phyloP scores from a whole-genome alignment of 1,140 invertebrate species.

The Lepidotrigona ventralis region DNA sequence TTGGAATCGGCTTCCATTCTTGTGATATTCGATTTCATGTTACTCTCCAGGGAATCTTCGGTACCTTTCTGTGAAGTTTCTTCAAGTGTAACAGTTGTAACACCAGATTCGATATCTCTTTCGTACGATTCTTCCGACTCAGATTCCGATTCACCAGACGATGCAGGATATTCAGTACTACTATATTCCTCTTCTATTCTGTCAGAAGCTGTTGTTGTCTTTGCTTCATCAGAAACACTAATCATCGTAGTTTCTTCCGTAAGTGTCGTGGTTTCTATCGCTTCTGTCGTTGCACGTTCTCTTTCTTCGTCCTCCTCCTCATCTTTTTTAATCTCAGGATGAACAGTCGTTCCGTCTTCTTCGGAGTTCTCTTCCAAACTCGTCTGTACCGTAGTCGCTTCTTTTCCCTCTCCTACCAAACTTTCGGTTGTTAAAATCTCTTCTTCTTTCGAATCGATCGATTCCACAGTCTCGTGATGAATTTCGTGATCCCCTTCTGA shows the following conservation, averaged over 20 bases:
- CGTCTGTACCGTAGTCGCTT: conserved; percentile 1
- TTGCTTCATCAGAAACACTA: background rate
- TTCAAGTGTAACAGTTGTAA: background rate
- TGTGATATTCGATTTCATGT: background rate
- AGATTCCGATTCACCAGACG: background rate
- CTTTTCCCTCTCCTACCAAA: background rate
- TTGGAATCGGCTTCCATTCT: background rate
- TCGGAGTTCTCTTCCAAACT: background rate
- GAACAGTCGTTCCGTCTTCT: background rate
- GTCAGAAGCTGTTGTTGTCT: background rate
- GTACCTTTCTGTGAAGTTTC: background rate
- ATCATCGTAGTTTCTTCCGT: conserved; percentile 8
- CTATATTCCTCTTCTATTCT: conserved; percentile 9
- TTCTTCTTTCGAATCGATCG: background rate
- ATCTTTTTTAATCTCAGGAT: conserved; percentile 10
- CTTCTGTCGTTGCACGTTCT: conserved; percentile 16
- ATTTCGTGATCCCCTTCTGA: conserved; percentile 28
- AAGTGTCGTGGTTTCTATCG: conserved; percentile 30
- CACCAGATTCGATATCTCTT: background rate
- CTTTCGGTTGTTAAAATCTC: background rate
- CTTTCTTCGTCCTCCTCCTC: conserved; percentile 10
- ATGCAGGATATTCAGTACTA: background rate
- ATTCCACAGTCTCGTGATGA: background rate
- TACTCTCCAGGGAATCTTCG: background rate
- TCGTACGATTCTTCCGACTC: background rate